These are phyloP conservation scores for Zosterops japonicus DNA, from an alignment of 2,113 vertebrate genomes.

Conservation along the genomic window DNA sequence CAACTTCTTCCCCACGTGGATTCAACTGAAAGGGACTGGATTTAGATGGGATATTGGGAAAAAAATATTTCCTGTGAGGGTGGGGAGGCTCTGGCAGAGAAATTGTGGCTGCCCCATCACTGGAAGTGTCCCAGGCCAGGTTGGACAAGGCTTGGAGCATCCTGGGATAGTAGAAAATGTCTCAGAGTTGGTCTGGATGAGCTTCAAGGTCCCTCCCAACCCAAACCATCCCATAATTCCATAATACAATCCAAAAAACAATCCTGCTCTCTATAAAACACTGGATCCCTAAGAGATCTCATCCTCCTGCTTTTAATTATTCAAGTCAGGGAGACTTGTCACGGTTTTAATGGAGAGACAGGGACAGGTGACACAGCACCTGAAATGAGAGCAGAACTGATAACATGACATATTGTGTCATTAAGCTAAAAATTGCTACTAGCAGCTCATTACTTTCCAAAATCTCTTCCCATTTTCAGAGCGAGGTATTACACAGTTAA, in stretches of 20 bases:
- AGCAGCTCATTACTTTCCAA: background rate
- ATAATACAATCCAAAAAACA: rapidly evolving
- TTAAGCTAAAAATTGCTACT: background rate
- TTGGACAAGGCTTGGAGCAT: rapidly evolving
- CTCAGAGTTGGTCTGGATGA: background rate
- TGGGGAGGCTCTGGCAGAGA: rapidly evolving
- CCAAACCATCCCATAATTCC: background rate
- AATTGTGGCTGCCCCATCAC: background rate
- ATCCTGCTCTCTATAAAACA: background rate
- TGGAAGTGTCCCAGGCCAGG: background rate
- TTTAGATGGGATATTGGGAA: background rate
- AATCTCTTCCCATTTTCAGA: background rate
- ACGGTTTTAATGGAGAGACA: background rate
- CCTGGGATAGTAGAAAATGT: background rate
- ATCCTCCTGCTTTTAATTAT: background rate
- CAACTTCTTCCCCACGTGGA: background rate
- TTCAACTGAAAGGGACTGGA: background rate
- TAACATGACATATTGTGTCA: background rate
- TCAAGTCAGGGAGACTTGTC: background rate
- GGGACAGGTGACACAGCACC: background rate
- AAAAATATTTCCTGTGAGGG: no score
- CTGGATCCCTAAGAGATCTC: background rate
- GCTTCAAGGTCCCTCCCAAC: background rate
- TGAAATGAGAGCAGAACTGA: background rate
- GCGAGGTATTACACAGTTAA: background rate